Evolutionary conservation across 2,888 invertebrate genomes (phyloP).

Genomic region (Bembecia ichneumoniformis): DNA sequence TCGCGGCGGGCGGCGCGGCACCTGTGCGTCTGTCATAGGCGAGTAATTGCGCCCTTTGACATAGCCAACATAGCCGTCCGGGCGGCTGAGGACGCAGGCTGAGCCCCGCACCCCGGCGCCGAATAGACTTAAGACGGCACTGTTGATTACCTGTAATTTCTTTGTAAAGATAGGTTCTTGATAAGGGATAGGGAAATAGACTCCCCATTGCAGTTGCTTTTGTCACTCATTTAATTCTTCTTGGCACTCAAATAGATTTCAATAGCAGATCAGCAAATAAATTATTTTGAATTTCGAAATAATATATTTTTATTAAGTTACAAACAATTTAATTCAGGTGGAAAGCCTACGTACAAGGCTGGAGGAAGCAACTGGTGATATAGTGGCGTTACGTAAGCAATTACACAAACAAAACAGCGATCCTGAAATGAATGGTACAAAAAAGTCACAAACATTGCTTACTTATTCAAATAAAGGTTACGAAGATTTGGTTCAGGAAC

Average conservation of each 20-base stretch:
- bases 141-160: too few relatives aligned
- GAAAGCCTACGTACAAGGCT: conserved; percentile 81
- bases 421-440: conserved; percentile 25
- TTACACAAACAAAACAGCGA: conserved; percentile 34
- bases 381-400: conserved; percentile 73
- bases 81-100: too few relatives aligned
- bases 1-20: too few relatives aligned
- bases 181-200: not conserved
- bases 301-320: not conserved
- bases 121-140: too few relatives aligned
- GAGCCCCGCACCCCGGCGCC: too few relatives aligned
- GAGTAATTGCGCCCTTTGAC: too few relatives aligned
- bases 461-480: conserved; percentile 58
- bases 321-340: conserved; percentile 43
- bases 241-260: too few relatives aligned
- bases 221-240: too few relatives aligned
- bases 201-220: not conserved
- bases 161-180: not conserved
- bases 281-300: too few relatives aligned
- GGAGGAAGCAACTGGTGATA: conserved; percentile 79
- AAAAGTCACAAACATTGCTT: conserved; percentile 15
- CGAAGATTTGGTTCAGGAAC: conserved; percentile 77
- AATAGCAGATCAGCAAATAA: too few relatives aligned
- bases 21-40: too few relatives aligned
- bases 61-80: too few relatives aligned